phyloP scores from a whole-genome alignment of 1,140 invertebrate genomes.

The Mycetomoellerius zeteki region DNA sequence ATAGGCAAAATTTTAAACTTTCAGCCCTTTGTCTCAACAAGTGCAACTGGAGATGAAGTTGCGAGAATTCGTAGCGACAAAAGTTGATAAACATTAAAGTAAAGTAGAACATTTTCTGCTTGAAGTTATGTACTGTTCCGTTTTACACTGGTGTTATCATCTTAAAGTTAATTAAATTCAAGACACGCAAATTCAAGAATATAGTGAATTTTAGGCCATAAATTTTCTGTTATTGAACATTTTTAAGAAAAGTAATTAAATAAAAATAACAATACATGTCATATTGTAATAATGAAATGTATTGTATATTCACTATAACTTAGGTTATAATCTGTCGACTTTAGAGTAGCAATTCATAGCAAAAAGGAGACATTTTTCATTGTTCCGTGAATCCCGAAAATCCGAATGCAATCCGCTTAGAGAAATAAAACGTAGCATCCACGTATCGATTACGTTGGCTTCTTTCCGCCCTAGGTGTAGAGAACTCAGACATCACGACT shows the following conservation, averaged over 20 bases:
- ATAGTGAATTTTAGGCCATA: neutral
- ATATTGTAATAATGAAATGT: neutral
- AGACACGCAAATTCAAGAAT: neutral
- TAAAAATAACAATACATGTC: constrained; percentile 4
- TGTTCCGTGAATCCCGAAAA: constrained; percentile 46
- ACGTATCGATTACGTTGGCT: constrained; percentile 55
- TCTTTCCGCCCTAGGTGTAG: constrained; percentile 45
- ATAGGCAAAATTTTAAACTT: constrained; percentile 41
- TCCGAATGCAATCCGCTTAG: constrained; percentile 57
- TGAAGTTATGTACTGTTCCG: constrained; percentile 18
- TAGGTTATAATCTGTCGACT: constrained; percentile 5
- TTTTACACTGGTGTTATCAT: constrained; percentile 39
- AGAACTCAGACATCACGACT: constrained; percentile 57
- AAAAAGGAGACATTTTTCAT: constrained; percentile 37
- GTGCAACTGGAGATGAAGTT: constrained; percentile 40
- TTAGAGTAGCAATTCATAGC: constrained; percentile 2
- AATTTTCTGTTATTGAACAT: neutral
- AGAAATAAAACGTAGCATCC: constrained; percentile 60
- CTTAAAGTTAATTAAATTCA: constrained; percentile 52
- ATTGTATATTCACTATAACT: neutral
- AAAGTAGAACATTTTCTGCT: constrained; percentile 50
- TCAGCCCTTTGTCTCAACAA: constrained; percentile 34
- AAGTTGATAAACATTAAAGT: constrained; percentile 61
- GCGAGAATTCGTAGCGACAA: constrained; percentile 7
- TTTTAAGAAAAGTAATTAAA: constrained; percentile 3